Percentiles rank a stretch among this genome's conserved stretches.
Evolutionary conservation across 2,888 invertebrate genomes (phyloP).

Genomic region (Lamproptera curius): DNA sequence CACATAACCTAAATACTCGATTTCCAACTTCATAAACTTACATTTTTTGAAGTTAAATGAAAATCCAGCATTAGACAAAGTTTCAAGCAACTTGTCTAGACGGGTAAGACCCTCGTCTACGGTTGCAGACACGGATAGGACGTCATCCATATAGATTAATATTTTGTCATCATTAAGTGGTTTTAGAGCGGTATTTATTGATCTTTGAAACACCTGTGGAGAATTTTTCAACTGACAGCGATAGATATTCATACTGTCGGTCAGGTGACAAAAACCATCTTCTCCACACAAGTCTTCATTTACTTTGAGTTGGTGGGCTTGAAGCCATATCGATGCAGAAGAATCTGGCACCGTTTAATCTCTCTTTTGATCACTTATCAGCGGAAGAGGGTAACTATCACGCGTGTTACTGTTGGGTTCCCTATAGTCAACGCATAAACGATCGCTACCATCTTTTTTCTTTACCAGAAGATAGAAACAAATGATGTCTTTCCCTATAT

Average conservation of each 20-base stretch:
- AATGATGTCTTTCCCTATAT: no score
- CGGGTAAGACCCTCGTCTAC: constrained; percentile 18
- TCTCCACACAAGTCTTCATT: constrained; percentile 11
- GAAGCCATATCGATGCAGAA: constrained; percentile 26
- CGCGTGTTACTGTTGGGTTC: constrained; percentile 32
- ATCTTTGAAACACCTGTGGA: constrained; percentile 24
- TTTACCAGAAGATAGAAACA: constrained; percentile 30
- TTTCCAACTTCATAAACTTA: constrained; percentile 24
- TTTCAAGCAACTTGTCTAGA: constrained; percentile 16
- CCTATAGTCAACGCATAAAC: constrained; percentile 30
- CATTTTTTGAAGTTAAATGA: constrained; percentile 26
- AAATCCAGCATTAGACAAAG: constrained; percentile 23
- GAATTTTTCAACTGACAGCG: constrained; percentile 30
- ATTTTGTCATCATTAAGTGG: constrained; percentile 11
- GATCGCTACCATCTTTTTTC: constrained; percentile 18
- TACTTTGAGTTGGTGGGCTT: constrained; percentile 27
- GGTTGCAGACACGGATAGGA: constrained; percentile 20
- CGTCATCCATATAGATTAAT: constrained; percentile 27
- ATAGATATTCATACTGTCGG: constrained; percentile 27
- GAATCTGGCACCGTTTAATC: constrained; percentile 15
- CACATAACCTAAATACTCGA: constrained; percentile 24
- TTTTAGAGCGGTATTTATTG: constrained; percentile 21
- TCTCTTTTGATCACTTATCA: constrained; percentile 27
- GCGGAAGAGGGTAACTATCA: constrained; percentile 26
- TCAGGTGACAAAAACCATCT: constrained; percentile 30